Evolutionary conservation across 2,888 invertebrate genomes (phyloP), one percentile per base, ranked within the genome.

Genomic region (Achlya flavicornis): DNA sequence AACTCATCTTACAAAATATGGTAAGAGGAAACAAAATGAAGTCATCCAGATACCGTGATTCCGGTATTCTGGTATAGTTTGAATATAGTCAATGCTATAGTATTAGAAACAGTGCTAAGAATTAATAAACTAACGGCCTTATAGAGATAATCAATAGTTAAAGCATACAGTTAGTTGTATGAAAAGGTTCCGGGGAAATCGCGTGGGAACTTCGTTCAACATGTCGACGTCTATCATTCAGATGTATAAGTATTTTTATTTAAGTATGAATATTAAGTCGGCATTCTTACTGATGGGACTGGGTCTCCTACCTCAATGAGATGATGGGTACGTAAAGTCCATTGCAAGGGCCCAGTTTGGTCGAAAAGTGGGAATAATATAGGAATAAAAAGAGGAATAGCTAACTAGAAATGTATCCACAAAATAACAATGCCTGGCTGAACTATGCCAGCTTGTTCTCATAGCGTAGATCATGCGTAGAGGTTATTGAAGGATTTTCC

Each of bases 121-220:
- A 19, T 53, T 53, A 53, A 53, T 53, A 19, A 53, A 19, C 16
- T 19, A 53, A 16, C 16, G 46, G 48, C 48, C 10, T 41, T 41
- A 41, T 48, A 48, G 1, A 53, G 16, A 53, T 53, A 53, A 53
- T 53, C 53, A 53, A 53, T 53, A 53, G 53, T 19, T 53, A 19
- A 46, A 48, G 5, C 19, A 53, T 53, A 53, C 19, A 19, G 53
- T 53, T 53, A 53, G 6, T n/a, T 7, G 46, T 46, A 46, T 46
- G 1, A 46, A 46, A 46, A 46, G 53, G 53, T 53, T 48, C 53
- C 53, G 53, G 53, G 53, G 19, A 53, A 53, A 53, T 53, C 19
- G 19, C 53, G 53, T 53, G 53, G 19, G 53, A 53, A 53, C n/a
- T 19, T 19, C 53, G n/a, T 10, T 16, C n/a, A 53, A 53, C 19